These are phyloP conservation scores for Lutra lutra DNA, from an alignment of 2,797 vertebrate species.

Conservation along the genomic window DNA sequence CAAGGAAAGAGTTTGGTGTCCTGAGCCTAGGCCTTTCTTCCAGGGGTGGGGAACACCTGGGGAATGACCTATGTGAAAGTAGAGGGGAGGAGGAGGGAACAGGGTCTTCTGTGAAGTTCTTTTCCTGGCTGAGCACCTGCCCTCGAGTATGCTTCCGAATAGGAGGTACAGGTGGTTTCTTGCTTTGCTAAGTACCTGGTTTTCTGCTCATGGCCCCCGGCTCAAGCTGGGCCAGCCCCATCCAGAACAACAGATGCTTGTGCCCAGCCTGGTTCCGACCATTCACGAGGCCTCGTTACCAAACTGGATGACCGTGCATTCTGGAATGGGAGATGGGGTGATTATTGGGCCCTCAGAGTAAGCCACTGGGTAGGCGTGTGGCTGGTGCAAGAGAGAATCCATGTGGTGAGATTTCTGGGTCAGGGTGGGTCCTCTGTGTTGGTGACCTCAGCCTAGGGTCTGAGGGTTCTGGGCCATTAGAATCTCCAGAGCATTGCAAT, in stretches of 20 bases:
- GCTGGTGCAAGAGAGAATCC: conserved; percentile 4
- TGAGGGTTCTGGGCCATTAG: background rate
- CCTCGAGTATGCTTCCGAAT: background rate
- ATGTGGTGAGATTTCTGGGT: conserved; percentile 61
- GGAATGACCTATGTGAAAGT: background rate
- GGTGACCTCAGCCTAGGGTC: background rate
- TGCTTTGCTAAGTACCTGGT: background rate
- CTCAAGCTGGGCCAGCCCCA: background rate
- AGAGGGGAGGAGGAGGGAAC: background rate
- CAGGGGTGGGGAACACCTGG: too few species aligned
- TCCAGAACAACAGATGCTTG: background rate
- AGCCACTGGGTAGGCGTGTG: conserved; percentile 5
- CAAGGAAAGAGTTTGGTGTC: background rate
- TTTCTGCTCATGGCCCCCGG: background rate
- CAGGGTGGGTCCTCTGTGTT: conserved; percentile 35
- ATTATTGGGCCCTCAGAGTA: background rate
- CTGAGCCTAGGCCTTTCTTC: background rate
- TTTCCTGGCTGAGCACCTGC: background rate
- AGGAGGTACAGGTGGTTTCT: background rate
- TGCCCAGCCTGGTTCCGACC: background rate
- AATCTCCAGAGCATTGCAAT: background rate
- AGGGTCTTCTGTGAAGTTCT: too few species aligned
- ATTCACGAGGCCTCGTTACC: conserved; percentile 36
- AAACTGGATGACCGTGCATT: background rate
- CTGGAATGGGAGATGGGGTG: conserved; percentile 65